Evolutionary conservation across 2,113 vertebrate genomes (phyloP).

Genomic region (Rhinogobius similis): DNA sequence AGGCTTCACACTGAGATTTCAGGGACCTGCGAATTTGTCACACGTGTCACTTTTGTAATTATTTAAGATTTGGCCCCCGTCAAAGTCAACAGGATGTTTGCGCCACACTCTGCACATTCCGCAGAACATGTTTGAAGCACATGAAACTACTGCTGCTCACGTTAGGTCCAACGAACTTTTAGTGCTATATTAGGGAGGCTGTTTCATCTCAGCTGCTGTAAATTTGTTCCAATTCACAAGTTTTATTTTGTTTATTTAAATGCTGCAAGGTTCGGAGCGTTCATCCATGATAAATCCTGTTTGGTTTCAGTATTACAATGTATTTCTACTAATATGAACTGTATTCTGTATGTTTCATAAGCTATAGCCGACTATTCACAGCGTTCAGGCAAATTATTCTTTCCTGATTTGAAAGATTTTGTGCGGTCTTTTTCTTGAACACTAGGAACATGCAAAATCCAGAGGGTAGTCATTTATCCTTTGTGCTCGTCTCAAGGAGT

Average conservation of each 20-base stretch:
- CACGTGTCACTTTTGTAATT: slow-evolving; percentile 21
- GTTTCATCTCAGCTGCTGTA: slow-evolving; percentile 24
- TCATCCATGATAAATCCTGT: neutral
- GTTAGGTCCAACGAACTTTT: neutral
- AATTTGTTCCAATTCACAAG: slow-evolving; percentile 64
- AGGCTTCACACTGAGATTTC: neutral
- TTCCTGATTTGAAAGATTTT: too few species aligned
- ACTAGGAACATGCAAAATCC: too few species aligned
- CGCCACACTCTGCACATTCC: slow-evolving; percentile 14
- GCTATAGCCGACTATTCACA: too few species aligned
- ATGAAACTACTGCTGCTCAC: slow-evolving; percentile 18
- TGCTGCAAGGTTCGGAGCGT: neutral
- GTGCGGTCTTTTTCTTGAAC: too few species aligned
- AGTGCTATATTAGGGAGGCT: neutral
- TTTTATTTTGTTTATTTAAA: slow-evolving; percentile 53
- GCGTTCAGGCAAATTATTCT: too few species aligned
- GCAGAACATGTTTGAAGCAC: slow-evolving; percentile 43
- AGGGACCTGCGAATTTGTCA: slow-evolving; percentile 6
- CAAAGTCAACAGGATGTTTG: slow-evolving; percentile 35
- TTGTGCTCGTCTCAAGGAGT: too few species aligned
- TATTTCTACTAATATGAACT: neutral
- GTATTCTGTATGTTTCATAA: too few species aligned
- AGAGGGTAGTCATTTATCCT: too few species aligned
- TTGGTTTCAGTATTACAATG: slow-evolving; percentile 1
- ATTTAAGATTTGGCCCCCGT: neutral